Percentiles rank a stretch among this genome's conserved stretches.
These are phyloP conservation scores for Troides aeacus DNA, from an alignment of 2,888 invertebrate species.

Conservation along the genomic window DNA sequence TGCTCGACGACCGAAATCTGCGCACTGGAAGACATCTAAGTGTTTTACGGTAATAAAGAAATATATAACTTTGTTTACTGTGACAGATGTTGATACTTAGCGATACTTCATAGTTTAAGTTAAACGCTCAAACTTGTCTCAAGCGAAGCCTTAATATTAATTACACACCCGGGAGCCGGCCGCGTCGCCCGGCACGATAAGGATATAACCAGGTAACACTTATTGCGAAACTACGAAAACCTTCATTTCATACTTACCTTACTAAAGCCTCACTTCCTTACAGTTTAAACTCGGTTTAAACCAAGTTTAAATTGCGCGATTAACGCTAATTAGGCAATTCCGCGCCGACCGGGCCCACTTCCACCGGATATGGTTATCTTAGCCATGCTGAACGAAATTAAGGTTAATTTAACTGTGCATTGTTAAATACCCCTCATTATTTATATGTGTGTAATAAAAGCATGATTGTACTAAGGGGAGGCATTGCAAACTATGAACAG, in stretches of 20 bases:
- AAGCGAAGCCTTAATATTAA: constrained; percentile 8
- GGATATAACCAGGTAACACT: constrained; percentile 14
- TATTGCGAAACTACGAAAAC: constrained; percentile 18
- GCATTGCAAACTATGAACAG: too few species aligned
- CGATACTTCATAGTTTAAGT: neutral
- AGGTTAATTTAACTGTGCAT: constrained; percentile 16
- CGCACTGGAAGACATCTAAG: too few species aligned
- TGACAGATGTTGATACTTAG: too few species aligned
- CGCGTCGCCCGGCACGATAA: neutral
- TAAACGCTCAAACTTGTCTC: neutral
- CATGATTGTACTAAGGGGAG: neutral
- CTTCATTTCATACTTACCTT: constrained; percentile 27
- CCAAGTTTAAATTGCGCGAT: constrained; percentile 24
- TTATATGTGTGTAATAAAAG: neutral
- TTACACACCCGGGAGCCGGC: constrained; percentile 2
- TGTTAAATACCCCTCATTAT: neutral
- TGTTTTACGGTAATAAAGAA: too few species aligned
- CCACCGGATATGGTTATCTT: constrained; percentile 32
- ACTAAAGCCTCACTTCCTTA: constrained; percentile 30
- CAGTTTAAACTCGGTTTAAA: constrained; percentile 37
- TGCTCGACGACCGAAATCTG: too few species aligned
- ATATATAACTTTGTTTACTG: too few species aligned
- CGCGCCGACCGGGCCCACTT: constrained; percentile 29
- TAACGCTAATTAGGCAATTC: constrained; percentile 32
- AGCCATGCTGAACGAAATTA: constrained; percentile 27